Evolutionary conservation across 2,888 invertebrate species (phyloP).

Genomic region (Druceiella hillmani): DNA sequence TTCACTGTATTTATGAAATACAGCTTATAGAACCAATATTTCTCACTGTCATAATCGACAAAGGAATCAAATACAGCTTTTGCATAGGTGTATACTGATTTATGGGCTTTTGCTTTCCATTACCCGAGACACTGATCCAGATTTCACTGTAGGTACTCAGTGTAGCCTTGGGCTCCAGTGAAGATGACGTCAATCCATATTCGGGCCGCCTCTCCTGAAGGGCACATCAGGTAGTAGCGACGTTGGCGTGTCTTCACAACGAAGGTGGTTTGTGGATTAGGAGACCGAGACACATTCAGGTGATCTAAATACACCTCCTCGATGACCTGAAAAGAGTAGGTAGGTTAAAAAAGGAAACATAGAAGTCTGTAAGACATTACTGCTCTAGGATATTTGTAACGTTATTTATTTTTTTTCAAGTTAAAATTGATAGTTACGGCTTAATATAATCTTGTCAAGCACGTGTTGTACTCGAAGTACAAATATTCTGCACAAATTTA

Average conservation of each 20-base stretch:
- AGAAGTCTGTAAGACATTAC: no score
- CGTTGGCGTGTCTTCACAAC: slow-evolving; percentile 91
- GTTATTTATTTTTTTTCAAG: no score
- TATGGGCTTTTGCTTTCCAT: neutral
- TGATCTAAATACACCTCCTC: slow-evolving; percentile 97
- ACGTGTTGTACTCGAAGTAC: no score
- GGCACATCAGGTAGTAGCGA: slow-evolving; percentile 87
- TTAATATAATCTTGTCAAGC: no score
- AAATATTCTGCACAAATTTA: no score
- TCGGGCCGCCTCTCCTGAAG: slow-evolving; percentile 88
- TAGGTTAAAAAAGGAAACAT: no score
- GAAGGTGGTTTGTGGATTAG: slow-evolving; percentile 87
- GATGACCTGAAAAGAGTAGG: slow-evolving; percentile 76
- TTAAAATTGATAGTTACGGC: no score
- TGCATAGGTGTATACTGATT: neutral
- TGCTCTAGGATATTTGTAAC: no score
- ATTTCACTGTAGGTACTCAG: slow-evolving; percentile 37
- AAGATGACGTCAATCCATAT: slow-evolving; percentile 97
- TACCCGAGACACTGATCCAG: no score
- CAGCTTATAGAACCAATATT: no score
- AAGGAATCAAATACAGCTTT: neutral
- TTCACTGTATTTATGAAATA: no score
- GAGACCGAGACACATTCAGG: slow-evolving; percentile 85
- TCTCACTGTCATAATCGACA: neutral
- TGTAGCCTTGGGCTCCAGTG: slow-evolving; percentile 87